Evolutionary conservation across 1,140 invertebrate genomes (phyloP).

Genomic region (Scaptomyza pallida): DNA sequence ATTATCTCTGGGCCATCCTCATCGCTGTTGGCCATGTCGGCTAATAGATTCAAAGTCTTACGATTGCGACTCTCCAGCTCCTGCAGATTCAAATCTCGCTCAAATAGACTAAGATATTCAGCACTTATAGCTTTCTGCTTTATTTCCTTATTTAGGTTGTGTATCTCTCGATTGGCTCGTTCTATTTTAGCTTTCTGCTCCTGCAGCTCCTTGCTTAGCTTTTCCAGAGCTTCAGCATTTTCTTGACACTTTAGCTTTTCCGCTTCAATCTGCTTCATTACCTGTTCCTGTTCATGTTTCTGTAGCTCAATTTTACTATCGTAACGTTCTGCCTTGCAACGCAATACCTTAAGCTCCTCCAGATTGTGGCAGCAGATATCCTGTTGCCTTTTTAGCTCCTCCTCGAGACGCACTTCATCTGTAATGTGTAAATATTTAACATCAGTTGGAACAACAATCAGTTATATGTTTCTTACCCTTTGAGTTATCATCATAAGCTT

Average conservation of each 20-base stretch:
- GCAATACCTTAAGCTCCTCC: slow-evolving; percentile 62
- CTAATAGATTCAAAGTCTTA: slow-evolving; percentile 78
- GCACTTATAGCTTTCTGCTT: slow-evolving; percentile 63
- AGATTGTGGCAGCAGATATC: slow-evolving; percentile 51
- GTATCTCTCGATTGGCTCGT: slow-evolving; percentile 75
- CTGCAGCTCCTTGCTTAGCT: slow-evolving; percentile 64
- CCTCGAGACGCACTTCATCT: slow-evolving; percentile 52
- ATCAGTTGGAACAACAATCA: background rate
- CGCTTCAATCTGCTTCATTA: slow-evolving; percentile 37
- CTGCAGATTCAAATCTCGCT: slow-evolving; percentile 77
- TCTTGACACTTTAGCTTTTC: slow-evolving; percentile 48
- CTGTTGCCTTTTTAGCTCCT: slow-evolving; percentile 58
- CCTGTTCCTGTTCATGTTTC: slow-evolving; percentile 40
- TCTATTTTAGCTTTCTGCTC: slow-evolving; percentile 74
- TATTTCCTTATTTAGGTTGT: slow-evolving; percentile 57
- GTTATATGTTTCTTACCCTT: slow-evolving; percentile 43
- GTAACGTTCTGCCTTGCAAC: slow-evolving; percentile 56
- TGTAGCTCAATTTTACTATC: slow-evolving; percentile 53
- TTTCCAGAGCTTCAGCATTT: slow-evolving; percentile 54
- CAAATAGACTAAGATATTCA: slow-evolving; percentile 72
- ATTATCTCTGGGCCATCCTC: slow-evolving; percentile 69
- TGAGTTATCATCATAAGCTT: slow-evolving; percentile 41
- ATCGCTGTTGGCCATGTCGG: slow-evolving; percentile 74
- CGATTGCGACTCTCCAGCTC: slow-evolving; percentile 82
- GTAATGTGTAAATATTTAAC: background rate